These are phyloP conservation scores for Nymphalis c-album DNA, from an alignment of 2,888 invertebrate genomes.

Conservation along the genomic window DNA sequence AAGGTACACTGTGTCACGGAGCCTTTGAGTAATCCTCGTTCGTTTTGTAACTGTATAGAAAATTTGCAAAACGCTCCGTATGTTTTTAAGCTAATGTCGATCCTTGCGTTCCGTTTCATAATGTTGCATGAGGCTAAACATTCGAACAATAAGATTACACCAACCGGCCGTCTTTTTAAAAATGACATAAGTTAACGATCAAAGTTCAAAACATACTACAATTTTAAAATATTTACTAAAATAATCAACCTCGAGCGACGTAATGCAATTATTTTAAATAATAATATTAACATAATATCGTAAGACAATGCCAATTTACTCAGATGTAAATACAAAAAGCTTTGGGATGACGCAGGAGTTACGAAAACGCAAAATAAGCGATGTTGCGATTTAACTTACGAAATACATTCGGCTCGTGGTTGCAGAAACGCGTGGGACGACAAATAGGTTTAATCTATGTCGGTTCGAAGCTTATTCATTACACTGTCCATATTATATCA, in stretches of 20 bases:
- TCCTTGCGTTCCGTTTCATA: slow-evolving; percentile 75
- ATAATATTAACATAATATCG: slow-evolving; percentile 18
- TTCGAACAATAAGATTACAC: slow-evolving; percentile 57
- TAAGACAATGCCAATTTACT: slow-evolving; percentile 31
- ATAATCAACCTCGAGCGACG: background rate
- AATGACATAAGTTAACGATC: slow-evolving; percentile 17
- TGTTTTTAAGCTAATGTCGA: slow-evolving; percentile 56
- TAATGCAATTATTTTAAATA: slow-evolving; percentile 12
- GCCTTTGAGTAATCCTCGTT: slow-evolving; percentile 57
- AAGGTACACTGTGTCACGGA: slow-evolving; percentile 46
- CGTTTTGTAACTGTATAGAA: slow-evolving; percentile 64
- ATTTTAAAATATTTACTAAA: background rate
- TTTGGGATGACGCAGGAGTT: slow-evolving; percentile 75
- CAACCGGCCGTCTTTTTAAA: slow-evolving; percentile 42
- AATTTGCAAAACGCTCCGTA: slow-evolving; percentile 63
- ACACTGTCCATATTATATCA: slow-evolving; percentile 21
- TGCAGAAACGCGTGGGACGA: slow-evolving; percentile 78
- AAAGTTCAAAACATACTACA: background rate
- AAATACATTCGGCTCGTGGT: slow-evolving; percentile 73
- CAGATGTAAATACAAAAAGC: slow-evolving; percentile 56
- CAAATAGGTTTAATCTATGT: slow-evolving; percentile 73
- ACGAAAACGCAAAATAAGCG: slow-evolving; percentile 80
- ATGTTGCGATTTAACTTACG: slow-evolving; percentile 79
- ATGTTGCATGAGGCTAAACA: slow-evolving; percentile 69
- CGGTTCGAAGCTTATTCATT: slow-evolving; percentile 54